Percentiles rank a stretch among this genome's conserved stretches.
Evolutionary conservation across 2,797 vertebrate species (phyloP).

Genomic region (Phalloptychus januarius): DNA sequence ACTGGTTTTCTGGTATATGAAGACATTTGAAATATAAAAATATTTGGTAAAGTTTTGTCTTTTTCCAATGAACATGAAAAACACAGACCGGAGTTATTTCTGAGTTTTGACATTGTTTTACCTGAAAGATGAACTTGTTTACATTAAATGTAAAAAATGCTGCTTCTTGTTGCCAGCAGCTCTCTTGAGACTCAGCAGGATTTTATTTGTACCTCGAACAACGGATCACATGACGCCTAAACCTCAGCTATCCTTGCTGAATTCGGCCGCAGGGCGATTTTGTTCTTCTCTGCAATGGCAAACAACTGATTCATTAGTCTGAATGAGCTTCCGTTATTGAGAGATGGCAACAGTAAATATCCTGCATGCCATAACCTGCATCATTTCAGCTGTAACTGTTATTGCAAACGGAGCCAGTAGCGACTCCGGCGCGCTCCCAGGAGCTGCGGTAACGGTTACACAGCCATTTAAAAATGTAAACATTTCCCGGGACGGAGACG

Average conservation of each 20-base stretch:
- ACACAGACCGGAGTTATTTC: neutral
- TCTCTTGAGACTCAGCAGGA: neutral
- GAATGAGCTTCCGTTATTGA: slow-evolving; percentile 14
- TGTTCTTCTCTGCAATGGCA: slow-evolving; percentile 19
- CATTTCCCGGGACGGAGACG: neutral
- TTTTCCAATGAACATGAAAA: neutral
- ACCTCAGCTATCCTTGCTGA: slow-evolving; percentile 23
- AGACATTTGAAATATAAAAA: too few relatives aligned
- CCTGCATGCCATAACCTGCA: slow-evolving; percentile 31
- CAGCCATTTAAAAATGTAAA: slow-evolving; percentile 26
- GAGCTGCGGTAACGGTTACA: slow-evolving; percentile 8
- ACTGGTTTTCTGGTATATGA: too few relatives aligned
- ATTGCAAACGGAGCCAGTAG: slow-evolving; percentile 5
- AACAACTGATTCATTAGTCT: neutral
- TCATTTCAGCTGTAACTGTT: slow-evolving; percentile 21
- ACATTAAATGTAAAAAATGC: neutral
- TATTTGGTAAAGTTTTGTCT: too few relatives aligned
- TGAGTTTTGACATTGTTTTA: neutral
- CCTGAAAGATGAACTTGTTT: neutral
- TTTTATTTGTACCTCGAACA: slow-evolving; percentile 17
- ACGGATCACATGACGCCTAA: slow-evolving; percentile 9
- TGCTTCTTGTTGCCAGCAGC: neutral
- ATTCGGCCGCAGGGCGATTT: slow-evolving; percentile 14
- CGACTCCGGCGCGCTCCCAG: neutral
- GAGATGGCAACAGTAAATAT: slow-evolving; percentile 23